These are phyloP conservation scores for Hormaphis cornu DNA, from an alignment of 1,140 invertebrate genomes.

Conservation along the genomic window DNA sequence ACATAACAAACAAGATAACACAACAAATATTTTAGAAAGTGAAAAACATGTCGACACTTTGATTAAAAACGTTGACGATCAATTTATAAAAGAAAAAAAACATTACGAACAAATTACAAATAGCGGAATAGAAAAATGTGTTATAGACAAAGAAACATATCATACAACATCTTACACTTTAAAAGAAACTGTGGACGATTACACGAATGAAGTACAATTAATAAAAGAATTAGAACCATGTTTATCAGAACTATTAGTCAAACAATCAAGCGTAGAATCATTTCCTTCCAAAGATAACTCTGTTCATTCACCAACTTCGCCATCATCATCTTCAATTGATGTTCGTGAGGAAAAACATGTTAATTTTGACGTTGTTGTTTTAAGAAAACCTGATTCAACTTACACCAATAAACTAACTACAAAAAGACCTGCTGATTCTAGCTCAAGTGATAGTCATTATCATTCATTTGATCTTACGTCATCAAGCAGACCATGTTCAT, in stretches of 20 bases:
- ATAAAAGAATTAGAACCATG: background rate
- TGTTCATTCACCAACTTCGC: constrained; percentile 5
- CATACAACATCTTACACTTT: background rate
- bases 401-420: constrained; percentile 49
- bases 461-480: constrained; percentile 74
- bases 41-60: constrained; percentile 19
- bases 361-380: constrained; percentile 7
- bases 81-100: background rate
- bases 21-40: background rate
- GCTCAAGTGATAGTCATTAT: constrained; percentile 81
- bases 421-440: constrained; percentile 53
- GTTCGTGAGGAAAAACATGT: constrained; percentile 27
- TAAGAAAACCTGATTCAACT: constrained; percentile 15
- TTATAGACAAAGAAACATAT: background rate
- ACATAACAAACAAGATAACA: background rate
- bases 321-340: constrained; percentile 26
- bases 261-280: constrained; percentile 14
- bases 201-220: constrained; percentile 1
- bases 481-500: constrained; percentile 70
- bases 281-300: constrained; percentile 27
- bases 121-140: background rate
- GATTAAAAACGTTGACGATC: constrained; percentile 9
- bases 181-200: background rate
- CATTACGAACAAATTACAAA: background rate
- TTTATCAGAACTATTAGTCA: background rate